Percentiles rank a stretch among this genome's conserved stretches.
Conservation (phyloP, 2,797 vertebrate species). For the Pipistrellus pipistrellus region DNA sequence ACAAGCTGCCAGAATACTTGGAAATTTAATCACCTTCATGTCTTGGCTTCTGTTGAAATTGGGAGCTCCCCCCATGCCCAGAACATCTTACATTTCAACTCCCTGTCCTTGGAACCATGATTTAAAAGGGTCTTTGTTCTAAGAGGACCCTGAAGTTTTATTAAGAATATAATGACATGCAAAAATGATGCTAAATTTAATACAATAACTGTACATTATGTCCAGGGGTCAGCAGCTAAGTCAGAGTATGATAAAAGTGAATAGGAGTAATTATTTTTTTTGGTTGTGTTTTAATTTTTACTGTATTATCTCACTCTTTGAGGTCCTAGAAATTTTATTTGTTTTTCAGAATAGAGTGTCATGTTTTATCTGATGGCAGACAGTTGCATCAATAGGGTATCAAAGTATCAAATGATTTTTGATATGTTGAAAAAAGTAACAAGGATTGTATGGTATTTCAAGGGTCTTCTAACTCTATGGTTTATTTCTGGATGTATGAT, state of each 20-base stretch:
- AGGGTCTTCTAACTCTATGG: background rate
- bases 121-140: slow-evolving; percentile 23
- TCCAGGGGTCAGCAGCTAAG: background rate
- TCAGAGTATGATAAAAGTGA: background rate
- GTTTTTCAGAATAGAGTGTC: background rate
- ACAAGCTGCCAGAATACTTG: background rate
- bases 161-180: background rate
- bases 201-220: too few relatives aligned
- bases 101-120: background rate
- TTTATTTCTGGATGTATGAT: background rate
- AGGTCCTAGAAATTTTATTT: background rate
- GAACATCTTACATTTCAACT: background rate
- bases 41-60: background rate
- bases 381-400: background rate
- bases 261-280: background rate
- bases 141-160: background rate
- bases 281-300: background rate
- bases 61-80: background rate
- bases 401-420: background rate
- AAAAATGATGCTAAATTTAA: background rate
- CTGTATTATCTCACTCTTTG: background rate
- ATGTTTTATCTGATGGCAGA: background rate
- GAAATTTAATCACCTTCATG: slow-evolving; percentile 16
- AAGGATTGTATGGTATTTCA: background rate
- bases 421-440: background rate